Evolutionary conservation across 2,888 invertebrate species (phyloP), one percentile per base, ranked within the genome.

Genomic region (Isoperla grammatica): DNA sequence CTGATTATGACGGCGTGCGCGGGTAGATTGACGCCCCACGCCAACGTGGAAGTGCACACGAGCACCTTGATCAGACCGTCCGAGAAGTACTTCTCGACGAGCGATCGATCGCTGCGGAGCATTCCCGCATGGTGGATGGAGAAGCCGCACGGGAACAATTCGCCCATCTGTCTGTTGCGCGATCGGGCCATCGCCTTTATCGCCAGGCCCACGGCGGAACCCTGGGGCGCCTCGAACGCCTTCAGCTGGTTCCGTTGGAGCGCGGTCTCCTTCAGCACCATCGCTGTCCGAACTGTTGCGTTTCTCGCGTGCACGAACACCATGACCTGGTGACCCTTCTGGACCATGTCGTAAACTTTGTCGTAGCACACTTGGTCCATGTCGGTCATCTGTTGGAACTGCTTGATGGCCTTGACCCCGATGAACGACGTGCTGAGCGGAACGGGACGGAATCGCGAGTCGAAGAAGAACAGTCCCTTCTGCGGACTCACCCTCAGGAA

Each of bases 11-110:
- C 98, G 29, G 95, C 97, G 73, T 98, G 97, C 0, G 99, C 99
- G 0, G 99, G 99, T 65, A 99, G 80, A 78, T 99, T 99, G 4
- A 99, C 98, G 67, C 99, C 99, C 99, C 99, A 99, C 22, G 99
- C 99, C 29, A 99, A 78, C 0, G 99, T 99, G 0, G 99, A 92
- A 0, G 99, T 99, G 72, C 98, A 98, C 8, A 95, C 90, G 1
- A 99, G 77, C 0, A 90, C 94, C 71, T 87, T 90, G 61, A 95
- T 85, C 64, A 87, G 82, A 0, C 97, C 97, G 59, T 89, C 88
- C 0, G 87, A 77, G 72, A 99, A 99, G 69, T 89, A 88, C 72
- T 88, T 90, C 74, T 99, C 98, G 0, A 93, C 90, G 75, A 92
- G 77, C 69, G 86, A 83, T 66, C 86, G 83, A 76, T 99, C 99